Conservation (phyloP, 2,797 vertebrate species). For the Tympanoctomys barrerae region DNA sequence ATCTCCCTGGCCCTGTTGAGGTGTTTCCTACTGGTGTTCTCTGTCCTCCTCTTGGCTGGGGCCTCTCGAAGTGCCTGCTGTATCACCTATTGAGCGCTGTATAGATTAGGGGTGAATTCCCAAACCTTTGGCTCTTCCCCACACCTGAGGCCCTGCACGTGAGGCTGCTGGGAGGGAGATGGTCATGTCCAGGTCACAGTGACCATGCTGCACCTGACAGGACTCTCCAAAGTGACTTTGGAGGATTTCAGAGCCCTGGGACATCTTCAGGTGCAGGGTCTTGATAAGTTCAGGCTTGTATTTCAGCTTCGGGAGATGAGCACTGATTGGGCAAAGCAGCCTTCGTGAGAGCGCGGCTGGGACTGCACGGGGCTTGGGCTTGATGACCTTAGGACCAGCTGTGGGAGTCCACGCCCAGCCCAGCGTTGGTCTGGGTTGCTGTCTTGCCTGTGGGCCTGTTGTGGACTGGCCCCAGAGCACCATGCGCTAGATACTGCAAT, state of each 20-base stretch:
- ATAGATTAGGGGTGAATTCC: background rate
- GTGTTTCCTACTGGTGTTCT: too few species aligned
- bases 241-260: background rate
- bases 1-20: background rate
- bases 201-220: background rate
- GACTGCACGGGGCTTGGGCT: background rate
- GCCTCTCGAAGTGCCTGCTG: too few species aligned
- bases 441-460: background rate
- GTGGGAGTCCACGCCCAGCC: background rate
- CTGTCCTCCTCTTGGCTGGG: rapidly evolving
- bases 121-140: background rate
- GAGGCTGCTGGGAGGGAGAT: too few species aligned
- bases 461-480: background rate
- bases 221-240: background rate
- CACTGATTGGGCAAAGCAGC: background rate
- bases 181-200: background rate
- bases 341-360: background rate
- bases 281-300: background rate
- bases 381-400: background rate
- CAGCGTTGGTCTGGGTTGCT: background rate
- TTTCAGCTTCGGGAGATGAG: background rate
- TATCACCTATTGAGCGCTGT: rapidly evolving
- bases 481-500: background rate
- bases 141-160: background rate
- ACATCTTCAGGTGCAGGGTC: background rate